Evolutionary conservation across 2,888 invertebrate genomes (phyloP), one percentile per base, ranked within the genome.

Genomic region (Spodoptera exigua): DNA sequence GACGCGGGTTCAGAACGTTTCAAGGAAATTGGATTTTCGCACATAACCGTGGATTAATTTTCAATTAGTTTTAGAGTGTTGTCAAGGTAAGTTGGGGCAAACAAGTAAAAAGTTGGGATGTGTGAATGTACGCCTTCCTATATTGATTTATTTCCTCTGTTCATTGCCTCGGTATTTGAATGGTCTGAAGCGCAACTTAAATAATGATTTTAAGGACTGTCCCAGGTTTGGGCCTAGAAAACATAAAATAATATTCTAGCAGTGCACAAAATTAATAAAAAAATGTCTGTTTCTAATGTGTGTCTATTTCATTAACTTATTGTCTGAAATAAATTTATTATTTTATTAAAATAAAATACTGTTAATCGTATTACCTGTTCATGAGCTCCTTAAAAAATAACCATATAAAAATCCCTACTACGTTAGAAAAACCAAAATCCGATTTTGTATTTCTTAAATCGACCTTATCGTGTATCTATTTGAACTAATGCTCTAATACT

Each of bases 21-120:
- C 12, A 58, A 62, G 67, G 54, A 71, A 71, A 70, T 70, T 70
- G 67, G 39, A 70, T 72, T 68, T 59, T 27, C 21, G 47, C 41
- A 32, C 14, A 51, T 17, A 39, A 18, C 65, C 12, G 40, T n/a
- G 52, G 54, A 58, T 63, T 58, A 51, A 54, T 62, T 55, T 52
- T 39, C 54, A 67, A 70, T 70, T 71, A 58, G 48, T 61, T 71
- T 66, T 57, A 11, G 13, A 17, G 10, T 36, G 7, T 36, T 37
- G 47, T 55, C 21, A 54, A 54, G 62, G 68, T 68, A 13, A 37
- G 37, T 18, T 36, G 9, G 13, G 14, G 11, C 14, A 35, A 7
- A 64, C 9, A 64, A 63, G 40, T 21, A 32, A 40, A 44, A 39
- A 44, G n/a, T 36, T 12, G 41, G 32, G 16, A 14, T 7, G 13